These are phyloP conservation scores for Rachycentron canadum DNA, from an alignment of 2,797 vertebrate genomes.

Conservation along the genomic window DNA sequence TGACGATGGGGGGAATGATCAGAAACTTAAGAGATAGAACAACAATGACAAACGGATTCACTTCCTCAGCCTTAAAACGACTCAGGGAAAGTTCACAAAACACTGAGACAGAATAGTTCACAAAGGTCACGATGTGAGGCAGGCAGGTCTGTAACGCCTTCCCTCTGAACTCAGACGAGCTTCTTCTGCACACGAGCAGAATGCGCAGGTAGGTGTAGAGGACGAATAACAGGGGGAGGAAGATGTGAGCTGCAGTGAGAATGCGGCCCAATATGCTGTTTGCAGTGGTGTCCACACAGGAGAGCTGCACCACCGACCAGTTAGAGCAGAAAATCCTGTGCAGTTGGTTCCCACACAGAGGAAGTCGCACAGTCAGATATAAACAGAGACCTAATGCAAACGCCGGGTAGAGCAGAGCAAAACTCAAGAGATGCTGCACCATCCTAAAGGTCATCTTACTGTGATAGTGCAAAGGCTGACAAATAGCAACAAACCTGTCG, in stretches of 20 bases:
- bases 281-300: slow-evolving; percentile 22
- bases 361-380: no score
- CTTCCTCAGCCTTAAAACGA: not conserved
- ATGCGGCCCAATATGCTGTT: not conserved
- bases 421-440: not conserved
- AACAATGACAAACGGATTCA: not conserved
- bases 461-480: slow-evolving; percentile 62
- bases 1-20: slow-evolving; percentile 22
- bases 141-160: slow-evolving; percentile 45
- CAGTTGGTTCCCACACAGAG: slow-evolving; percentile 25
- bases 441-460: slow-evolving; percentile 40
- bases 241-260: not conserved
- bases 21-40: slow-evolving; percentile 31
- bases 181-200: slow-evolving; percentile 26
- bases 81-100: slow-evolving; percentile 12
- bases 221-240: slow-evolving; percentile 11
- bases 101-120: not conserved
- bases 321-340: slow-evolving; percentile 18
- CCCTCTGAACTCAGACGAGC: slow-evolving; percentile 19
- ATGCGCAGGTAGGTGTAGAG: slow-evolving; percentile 27
- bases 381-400: not conserved
- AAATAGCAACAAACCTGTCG: slow-evolving; percentile 62
- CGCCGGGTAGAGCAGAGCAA: slow-evolving; percentile 27
- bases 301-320: slow-evolving; percentile 37
- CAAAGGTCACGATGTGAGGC: slow-evolving; percentile 15